These are phyloP conservation scores for Gallinago undulata DNA, from an alignment of 2,113 vertebrate genomes.

Conservation along the genomic window DNA sequence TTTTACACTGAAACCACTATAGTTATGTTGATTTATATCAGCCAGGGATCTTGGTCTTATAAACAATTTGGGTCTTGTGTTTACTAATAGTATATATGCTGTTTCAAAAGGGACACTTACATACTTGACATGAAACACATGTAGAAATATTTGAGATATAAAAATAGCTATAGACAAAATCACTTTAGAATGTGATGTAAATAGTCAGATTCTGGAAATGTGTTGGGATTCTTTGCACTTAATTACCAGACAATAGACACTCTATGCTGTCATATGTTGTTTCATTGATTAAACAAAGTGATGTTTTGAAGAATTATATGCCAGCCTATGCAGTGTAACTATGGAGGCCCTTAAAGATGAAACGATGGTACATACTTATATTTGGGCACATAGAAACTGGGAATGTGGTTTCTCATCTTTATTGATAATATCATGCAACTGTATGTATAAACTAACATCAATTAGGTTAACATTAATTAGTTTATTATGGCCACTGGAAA, in stretches of 20 bases:
- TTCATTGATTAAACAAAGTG: neutral
- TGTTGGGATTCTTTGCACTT: neutral
- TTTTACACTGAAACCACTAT: neutral
- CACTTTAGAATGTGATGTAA: neutral
- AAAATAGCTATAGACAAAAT: neutral
- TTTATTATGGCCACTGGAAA: neutral
- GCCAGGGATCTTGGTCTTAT: neutral
- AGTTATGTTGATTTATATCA: neutral
- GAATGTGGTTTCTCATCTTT: neutral
- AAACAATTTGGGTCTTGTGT: neutral
- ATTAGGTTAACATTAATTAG: neutral
- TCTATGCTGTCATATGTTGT: neutral
- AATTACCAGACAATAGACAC: neutral
- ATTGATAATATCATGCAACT: neutral
- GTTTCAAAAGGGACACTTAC: neutral
- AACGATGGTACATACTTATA: neutral
- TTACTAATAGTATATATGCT: neutral
- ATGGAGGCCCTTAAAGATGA: neutral
- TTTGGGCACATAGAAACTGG: neutral
- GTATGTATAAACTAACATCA: neutral
- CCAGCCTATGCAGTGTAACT: fast-evolving
- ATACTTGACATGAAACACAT: neutral
- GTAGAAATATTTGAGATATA: neutral
- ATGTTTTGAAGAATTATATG: neutral
- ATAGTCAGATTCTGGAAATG: neutral